phyloP scores from a whole-genome alignment of 2,113 vertebrate species.

The Apus apus region DNA sequence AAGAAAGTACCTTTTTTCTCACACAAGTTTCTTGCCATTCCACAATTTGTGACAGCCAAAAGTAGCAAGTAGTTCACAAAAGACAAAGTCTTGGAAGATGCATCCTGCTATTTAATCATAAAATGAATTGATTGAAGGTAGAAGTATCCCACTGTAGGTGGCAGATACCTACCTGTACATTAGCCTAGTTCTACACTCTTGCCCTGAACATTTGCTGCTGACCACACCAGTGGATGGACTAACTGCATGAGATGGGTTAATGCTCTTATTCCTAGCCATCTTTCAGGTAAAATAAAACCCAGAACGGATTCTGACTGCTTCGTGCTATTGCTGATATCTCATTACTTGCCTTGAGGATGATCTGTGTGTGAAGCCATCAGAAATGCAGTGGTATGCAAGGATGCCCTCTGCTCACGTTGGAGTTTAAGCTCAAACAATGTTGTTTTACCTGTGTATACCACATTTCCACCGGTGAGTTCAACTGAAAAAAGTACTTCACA shows the following conservation, averaged over 20 bases:
- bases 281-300: not conserved
- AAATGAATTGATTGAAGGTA: not conserved
- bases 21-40: not conserved
- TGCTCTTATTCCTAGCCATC: not conserved
- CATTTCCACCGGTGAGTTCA: not conserved
- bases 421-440: not conserved
- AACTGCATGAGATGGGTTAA: not conserved
- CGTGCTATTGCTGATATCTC: not conserved
- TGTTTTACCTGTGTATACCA: not conserved
- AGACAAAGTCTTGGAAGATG: not conserved
- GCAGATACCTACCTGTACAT: not conserved
- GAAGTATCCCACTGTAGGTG: not conserved
- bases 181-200: not conserved
- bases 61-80: not conserved
- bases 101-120: not conserved
- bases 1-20: not conserved
- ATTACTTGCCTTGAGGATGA: not conserved
- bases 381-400: not conserved
- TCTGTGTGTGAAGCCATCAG: not conserved
- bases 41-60: not conserved
- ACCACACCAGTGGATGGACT: not conserved
- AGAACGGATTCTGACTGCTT: not conserved
- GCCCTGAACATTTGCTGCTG: not conserved
- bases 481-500: not conserved
- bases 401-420: not conserved